phyloP scores from a whole-genome alignment of 2,888 invertebrate species.

The Andrena camellia region DNA sequence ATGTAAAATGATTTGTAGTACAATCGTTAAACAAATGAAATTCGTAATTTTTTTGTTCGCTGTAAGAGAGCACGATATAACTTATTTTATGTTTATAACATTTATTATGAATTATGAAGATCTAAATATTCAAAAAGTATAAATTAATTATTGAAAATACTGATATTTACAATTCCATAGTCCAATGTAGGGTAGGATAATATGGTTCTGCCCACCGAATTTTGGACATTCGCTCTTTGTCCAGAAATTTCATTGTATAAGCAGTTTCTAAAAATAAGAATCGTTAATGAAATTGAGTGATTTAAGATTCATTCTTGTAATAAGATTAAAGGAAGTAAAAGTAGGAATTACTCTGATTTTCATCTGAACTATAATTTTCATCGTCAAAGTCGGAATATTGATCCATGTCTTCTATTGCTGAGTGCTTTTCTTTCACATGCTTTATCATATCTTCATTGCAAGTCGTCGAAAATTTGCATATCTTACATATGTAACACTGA shows the following conservation, averaged over 20 bases:
- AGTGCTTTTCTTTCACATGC: constrained; percentile 79
- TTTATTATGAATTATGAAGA: constrained; percentile 1
- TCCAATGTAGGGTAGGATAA: constrained; percentile 77
- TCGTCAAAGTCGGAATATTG: constrained; percentile 60
- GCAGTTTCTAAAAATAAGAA: constrained; percentile 46
- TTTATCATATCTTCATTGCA: constrained; percentile 71
- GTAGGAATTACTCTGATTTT: constrained; percentile 45
- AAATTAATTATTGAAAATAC: not conserved
- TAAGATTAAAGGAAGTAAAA: not conserved
- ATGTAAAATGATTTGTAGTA: constrained; percentile 79
- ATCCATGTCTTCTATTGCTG: constrained; percentile 43
- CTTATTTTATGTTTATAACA: constrained; percentile 80
- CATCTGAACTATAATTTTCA: constrained; percentile 53
- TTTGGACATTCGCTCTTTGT: constrained; percentile 15
- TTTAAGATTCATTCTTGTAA: constrained; percentile 13
- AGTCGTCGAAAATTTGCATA: constrained; percentile 77
- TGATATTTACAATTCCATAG: constrained; percentile 79
- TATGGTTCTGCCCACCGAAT: constrained; percentile 48
- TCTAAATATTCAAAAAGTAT: not conserved
- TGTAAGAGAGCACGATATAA: constrained; percentile 53
- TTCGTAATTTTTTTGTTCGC: constrained; percentile 78
- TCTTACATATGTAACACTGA: constrained; percentile 79
- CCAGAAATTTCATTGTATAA: constrained; percentile 33
- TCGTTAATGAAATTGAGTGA: not conserved
- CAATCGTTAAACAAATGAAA: constrained; percentile 85